Evolutionary conservation across 1,140 invertebrate genomes (phyloP), one percentile per base, ranked within the genome.

Genomic region (Neuroterus valhalla): DNA sequence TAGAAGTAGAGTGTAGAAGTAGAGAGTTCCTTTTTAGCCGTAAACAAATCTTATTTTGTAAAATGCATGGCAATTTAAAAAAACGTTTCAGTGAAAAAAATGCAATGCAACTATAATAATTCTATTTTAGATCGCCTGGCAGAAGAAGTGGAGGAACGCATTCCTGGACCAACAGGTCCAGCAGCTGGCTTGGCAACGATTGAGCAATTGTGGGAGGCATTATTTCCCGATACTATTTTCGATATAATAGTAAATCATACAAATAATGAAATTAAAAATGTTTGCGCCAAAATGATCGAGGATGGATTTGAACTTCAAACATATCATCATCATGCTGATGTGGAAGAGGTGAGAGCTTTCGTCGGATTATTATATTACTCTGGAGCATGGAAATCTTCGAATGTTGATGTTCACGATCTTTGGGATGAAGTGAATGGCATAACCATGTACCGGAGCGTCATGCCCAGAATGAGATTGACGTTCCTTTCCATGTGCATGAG

Each of bases 291-390:
- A 42, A n/a, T 50, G 15, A 74, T 71, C 5, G 19, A 3, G 1
- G 2, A 66, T 12, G 31, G 66, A n/a, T n/a, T 23, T 17, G 14
- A 26, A 45, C 70, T 68, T 3, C 69, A 80, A 42, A 69, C 55
- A 21, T 74, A 80, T 50, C 72, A 74, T 45, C 45, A 70, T 62
- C 43, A 62, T 15, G 78, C 72, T 15, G 72, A 77, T 66, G n/a
- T 21, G 55, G 66, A 23, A 26, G 75, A 79, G 72, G 12, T 79
- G 2, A n/a, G n/a, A 48, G 79, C 79, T 21, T 77, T 77, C n/a
- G 75, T 80, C 23, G 78, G 52, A 2, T 3, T 78, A 26, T 38
- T 80, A 11, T 80, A 77, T 70, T 78, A 69, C 21, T 43, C 15
- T 50, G 72, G 72, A 10, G 14, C 42, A 6, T 73, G 67, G 70